Evolutionary conservation across 2,888 invertebrate species (phyloP), one percentile per base, ranked within the genome.

Genomic region (Helicoverpa assulta): DNA sequence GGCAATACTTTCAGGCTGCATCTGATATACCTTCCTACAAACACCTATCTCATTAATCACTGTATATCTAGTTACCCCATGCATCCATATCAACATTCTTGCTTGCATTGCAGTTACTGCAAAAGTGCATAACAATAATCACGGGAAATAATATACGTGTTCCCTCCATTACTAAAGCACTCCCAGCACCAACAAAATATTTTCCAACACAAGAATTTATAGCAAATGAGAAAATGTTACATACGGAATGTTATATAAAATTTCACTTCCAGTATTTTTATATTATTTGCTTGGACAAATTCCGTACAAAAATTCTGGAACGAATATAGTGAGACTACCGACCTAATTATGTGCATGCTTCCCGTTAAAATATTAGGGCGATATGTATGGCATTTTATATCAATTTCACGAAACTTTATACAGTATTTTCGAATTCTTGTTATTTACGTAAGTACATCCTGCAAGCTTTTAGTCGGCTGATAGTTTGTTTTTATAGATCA

Each of bases 181-280:
- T 71, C 50, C 8, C 19, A 33, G 57, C 19, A 55, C 47, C 52
- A 71, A 74, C 64, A 53, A 77, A 71, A 74, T 64, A 77, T 59
- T 52, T 62, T 47, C 52, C 58, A 50, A 57, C 51, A 52, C 62
- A 59, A 58, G 73, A 73, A 78, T 74, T 69, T 69, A 69, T 65
- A 69, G 69, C 58, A 74, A 76, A 76, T 68, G 76, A 79, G 75
- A 79, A 79, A 79, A 68, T 65, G 74, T 73, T 43, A 74, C 69
- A 50, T 29, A 74, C 33, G 75, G 75, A 65, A 79, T 70, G 69
- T 54, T 37, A 75, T 37, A 65, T 62, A 55, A 73, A 73, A 79
- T 62, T 74, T 74, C 57, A 60, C 50, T 67, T 60, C 12, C 60
- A 63, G 51, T 80, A 66, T 67, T 53, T 76, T 66, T 64, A 71